Conservation (phyloP, 2,113 vertebrate genomes). For the Lepisosteus oculatus region DNA sequence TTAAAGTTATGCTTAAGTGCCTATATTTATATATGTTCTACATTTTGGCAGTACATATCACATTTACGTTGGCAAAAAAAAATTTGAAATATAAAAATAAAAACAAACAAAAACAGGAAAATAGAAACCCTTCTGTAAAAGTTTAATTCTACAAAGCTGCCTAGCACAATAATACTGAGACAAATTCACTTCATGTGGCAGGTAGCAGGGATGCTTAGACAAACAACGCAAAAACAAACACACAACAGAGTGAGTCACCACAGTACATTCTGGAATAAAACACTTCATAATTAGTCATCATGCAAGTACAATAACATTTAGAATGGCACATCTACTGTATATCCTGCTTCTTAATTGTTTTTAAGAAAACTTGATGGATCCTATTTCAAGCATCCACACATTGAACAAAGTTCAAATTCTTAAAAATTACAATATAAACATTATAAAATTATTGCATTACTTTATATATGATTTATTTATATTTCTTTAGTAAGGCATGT, state of each 20-base stretch:
- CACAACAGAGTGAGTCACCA: conserved; percentile 60
- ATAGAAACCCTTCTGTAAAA: conserved; percentile 25
- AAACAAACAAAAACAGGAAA: conserved; percentile 22
- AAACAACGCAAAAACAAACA: conserved; percentile 58
- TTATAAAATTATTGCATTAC: conserved; percentile 69
- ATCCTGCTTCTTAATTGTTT: conserved; percentile 46
- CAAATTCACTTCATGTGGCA: conserved; percentile 70
- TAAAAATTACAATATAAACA: conserved; percentile 55
- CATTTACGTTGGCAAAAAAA: conserved; percentile 58
- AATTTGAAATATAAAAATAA: conserved; percentile 18
- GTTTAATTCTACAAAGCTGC: conserved; percentile 62
- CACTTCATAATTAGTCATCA: conserved; percentile 73
- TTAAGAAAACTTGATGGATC: conserved; percentile 41
- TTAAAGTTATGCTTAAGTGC: conserved; percentile 51
- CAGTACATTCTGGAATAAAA: conserved; percentile 64
- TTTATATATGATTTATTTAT: conserved; percentile 66
- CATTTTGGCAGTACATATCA: conserved; percentile 65
- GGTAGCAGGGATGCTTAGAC: conserved; percentile 64
- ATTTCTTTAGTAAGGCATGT: conserved; percentile 53
- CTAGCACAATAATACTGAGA: conserved; percentile 81
- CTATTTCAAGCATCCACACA: conserved; percentile 63
- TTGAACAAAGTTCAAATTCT: conserved; percentile 47
- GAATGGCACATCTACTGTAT: conserved; percentile 72
- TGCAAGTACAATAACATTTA: conserved; percentile 75
- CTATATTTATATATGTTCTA: conserved; percentile 50